phyloP scores from a whole-genome alignment of 2,113 vertebrate species.

The Sialia sialis region DNA sequence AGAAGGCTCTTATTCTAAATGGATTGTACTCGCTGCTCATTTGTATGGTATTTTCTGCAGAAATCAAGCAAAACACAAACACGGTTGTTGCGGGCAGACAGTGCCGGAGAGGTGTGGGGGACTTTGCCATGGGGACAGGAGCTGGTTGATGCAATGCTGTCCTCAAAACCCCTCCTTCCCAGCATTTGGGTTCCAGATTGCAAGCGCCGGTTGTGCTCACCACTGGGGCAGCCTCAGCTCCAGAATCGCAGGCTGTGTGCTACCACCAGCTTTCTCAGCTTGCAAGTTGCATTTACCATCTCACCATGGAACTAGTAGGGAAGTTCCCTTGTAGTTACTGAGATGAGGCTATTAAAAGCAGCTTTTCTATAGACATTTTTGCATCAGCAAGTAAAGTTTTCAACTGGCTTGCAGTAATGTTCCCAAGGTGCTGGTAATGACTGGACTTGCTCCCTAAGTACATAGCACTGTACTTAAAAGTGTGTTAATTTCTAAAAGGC shows the following conservation, averaged over 20 bases:
- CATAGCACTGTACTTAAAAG: background rate
- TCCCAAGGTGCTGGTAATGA: background rate
- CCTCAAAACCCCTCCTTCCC: background rate
- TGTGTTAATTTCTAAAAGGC: background rate
- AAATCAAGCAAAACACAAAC: background rate
- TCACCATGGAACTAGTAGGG: fast-evolving
- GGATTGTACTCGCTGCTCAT: background rate
- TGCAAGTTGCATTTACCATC: too few species aligned
- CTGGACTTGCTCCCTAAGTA: background rate
- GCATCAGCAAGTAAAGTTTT: background rate
- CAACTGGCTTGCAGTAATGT: background rate
- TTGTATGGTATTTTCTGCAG: background rate
- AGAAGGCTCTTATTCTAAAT: background rate
- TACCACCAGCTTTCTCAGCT: fast-evolving
- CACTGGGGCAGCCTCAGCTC: background rate
- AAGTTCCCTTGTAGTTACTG: background rate
- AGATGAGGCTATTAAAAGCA: background rate
- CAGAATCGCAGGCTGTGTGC: fast-evolving
- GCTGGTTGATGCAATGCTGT: background rate
- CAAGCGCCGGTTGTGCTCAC: background rate
- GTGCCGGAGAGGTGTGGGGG: fast-evolving
- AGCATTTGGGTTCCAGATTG: fast-evolving
- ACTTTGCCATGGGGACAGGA: fast-evolving
- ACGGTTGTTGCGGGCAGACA: fast-evolving
- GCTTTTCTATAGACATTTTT: background rate